Conservation (phyloP, 2,797 vertebrate genomes). For the Bovichtus variegatus region DNA sequence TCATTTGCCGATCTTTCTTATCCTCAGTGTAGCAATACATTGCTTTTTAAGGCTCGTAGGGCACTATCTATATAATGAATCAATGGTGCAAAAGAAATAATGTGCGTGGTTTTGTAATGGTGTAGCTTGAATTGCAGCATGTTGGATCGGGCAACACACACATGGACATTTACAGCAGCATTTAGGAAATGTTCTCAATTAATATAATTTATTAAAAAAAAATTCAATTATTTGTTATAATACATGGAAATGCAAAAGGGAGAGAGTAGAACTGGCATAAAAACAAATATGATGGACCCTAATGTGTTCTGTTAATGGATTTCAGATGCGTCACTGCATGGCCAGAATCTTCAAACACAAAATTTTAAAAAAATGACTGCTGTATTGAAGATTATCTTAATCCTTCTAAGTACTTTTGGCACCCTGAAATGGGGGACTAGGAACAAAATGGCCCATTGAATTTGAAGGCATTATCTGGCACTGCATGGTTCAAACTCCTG, state of each 20-base stretch:
- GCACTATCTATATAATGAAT: background rate
- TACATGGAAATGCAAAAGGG: background rate
- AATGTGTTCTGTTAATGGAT: slow-evolving; percentile 37
- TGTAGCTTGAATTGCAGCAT: background rate
- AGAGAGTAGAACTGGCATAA: slow-evolving; percentile 13
- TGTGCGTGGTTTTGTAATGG: background rate
- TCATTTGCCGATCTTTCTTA: no score
- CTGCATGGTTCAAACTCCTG: slow-evolving; percentile 13
- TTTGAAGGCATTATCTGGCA: slow-evolving; percentile 29
- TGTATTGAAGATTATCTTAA: slow-evolving; percentile 58
- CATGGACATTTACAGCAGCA: slow-evolving; percentile 1
- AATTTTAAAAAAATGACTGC: slow-evolving; percentile 21
- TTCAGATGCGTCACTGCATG: slow-evolving; percentile 40
- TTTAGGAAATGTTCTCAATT: slow-evolving; percentile 8
- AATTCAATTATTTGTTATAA: background rate
- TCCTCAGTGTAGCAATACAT: background rate
- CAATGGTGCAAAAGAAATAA: background rate
- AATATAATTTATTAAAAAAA: slow-evolving; percentile 13
- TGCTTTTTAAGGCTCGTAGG: slow-evolving; percentile 3
- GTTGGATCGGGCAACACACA: background rate
- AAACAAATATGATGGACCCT: slow-evolving; percentile 11
- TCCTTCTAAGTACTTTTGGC: slow-evolving; percentile 42
- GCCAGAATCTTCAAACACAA: slow-evolving; percentile 21
- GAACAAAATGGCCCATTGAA: slow-evolving; percentile 41
- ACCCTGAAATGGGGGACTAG: slow-evolving; percentile 30